These are phyloP conservation scores for Aradophagus sp. DNA, from an alignment of 1,140 invertebrate genomes.

Conservation along the genomic window DNA sequence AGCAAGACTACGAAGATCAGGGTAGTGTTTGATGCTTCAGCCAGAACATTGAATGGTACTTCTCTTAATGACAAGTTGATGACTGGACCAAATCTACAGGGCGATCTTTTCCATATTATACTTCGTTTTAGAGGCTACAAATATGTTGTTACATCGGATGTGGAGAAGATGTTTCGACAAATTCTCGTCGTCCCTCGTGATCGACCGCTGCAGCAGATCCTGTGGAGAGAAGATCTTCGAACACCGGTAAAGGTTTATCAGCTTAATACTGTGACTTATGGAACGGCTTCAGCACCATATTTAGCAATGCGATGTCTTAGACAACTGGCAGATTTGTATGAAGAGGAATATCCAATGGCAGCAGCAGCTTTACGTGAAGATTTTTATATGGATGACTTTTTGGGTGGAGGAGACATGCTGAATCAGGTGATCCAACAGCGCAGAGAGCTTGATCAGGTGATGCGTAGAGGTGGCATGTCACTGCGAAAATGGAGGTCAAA, in stretches of 20 bases:
- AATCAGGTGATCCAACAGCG: conserved; percentile 57
- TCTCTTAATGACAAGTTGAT: conserved; percentile 33
- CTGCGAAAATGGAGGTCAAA: conserved; percentile 40
- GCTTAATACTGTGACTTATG: conserved; percentile 56
- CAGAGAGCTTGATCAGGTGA: conserved; percentile 15
- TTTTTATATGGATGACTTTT: conserved; percentile 70
- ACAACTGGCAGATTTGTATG: conserved; percentile 59
- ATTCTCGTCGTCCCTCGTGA: conserved; percentile 9
- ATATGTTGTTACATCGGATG: conserved; percentile 5
- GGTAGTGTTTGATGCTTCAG: conserved; percentile 37
- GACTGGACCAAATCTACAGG: conserved; percentile 5
- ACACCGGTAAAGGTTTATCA: conserved; percentile 19
- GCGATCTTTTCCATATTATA: conserved; percentile 25
- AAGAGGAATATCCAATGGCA: conserved; percentile 47
- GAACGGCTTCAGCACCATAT: conserved; percentile 3
- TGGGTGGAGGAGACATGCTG: conserved; percentile 61
- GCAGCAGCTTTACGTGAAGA: conserved; percentile 49
- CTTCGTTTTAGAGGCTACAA: conserved; percentile 10
- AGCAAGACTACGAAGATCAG: conserved; percentile 28
- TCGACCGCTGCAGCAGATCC: conserved; percentile 9
- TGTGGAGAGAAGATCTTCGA: conserved; percentile 9
- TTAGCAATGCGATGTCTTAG: conserved; percentile 56
- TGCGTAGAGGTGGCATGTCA: conserved; percentile 55
- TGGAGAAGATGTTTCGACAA: conserved; percentile 17
- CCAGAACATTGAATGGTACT: conserved; percentile 2